Percentiles rank a stretch among this genome's conserved stretches.
phyloP scores from a whole-genome alignment of 2,797 vertebrate species.

The Poeciliopsis presidionis region DNA sequence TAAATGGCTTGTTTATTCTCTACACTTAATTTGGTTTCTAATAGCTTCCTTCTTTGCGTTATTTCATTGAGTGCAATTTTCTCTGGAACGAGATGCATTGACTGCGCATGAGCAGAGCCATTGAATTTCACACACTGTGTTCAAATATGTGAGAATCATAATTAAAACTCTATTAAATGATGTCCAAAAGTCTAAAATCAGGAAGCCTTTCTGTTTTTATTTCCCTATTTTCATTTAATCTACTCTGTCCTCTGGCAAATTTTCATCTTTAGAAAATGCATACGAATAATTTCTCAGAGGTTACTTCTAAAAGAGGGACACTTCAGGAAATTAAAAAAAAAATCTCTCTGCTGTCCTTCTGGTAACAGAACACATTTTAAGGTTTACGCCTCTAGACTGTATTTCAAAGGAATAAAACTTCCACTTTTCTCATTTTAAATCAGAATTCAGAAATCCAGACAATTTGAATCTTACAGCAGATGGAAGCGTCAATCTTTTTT shows the following conservation, averaged over 20 bases:
- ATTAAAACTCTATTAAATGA: not conserved
- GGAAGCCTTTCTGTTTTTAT: slow-evolving; percentile 19
- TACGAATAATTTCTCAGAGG: not conserved
- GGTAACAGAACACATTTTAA: not conserved
- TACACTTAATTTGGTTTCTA: slow-evolving; percentile 28
- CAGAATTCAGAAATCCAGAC: slow-evolving; percentile 24
- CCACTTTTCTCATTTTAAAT: not conserved
- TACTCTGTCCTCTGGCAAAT: not conserved
- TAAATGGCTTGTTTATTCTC: slow-evolving; percentile 20
- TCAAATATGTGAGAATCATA: not conserved
- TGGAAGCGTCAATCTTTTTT: not conserved
- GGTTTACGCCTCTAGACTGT: not conserved
- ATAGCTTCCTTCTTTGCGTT: not conserved
- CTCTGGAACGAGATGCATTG: not conserved
- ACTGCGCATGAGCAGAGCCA: not conserved
- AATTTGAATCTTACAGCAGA: slow-evolving; percentile 1
- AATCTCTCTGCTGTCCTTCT: not conserved
- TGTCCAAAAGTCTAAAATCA: not conserved
- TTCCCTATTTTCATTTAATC: slow-evolving; percentile 18
- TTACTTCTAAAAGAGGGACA: not conserved
- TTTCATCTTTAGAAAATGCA: not conserved
- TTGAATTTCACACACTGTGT: not conserved
- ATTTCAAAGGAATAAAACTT: slow-evolving; percentile 12
- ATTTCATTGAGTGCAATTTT: slow-evolving; percentile 36
- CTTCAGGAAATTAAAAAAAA: not conserved